Conservation (phyloP, 2,113 vertebrate species). For the Zapus hudsonius region DNA sequence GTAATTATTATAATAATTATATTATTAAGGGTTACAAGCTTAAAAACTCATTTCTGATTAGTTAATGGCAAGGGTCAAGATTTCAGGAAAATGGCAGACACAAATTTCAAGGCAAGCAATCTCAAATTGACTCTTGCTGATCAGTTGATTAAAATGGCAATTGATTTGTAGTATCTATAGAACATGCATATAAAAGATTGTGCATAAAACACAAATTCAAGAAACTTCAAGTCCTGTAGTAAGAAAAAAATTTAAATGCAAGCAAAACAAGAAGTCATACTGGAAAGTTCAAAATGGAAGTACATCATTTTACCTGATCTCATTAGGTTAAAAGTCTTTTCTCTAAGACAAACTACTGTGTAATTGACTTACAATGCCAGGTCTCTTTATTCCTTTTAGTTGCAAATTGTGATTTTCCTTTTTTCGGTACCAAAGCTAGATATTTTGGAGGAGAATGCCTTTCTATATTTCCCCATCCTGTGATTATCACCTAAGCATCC, state of each 20-base stretch:
- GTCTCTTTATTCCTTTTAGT: not conserved
- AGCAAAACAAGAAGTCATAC: not conserved
- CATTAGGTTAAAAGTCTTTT: not conserved
- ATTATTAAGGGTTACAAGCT: no score
- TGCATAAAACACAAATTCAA: not conserved
- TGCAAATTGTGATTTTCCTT: not conserved
- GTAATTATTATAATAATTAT: not conserved
- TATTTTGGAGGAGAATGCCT: not conserved
- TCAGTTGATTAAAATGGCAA: not conserved
- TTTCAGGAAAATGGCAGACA: no score
- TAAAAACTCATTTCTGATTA: no score
- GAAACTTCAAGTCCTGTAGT: not conserved
- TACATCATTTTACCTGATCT: not conserved
- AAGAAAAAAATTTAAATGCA: not conserved
- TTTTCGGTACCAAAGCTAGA: not conserved
- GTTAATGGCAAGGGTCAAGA: no score
- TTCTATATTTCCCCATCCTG: not conserved
- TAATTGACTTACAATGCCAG: not conserved
- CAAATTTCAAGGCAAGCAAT: not conserved
- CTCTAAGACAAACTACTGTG: slow-evolving; percentile 9
- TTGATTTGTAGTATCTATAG: not conserved
- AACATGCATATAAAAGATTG: not conserved
- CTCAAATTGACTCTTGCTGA: not conserved
- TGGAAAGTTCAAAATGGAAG: not conserved
- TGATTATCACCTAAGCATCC: not conserved